Percentiles rank a stretch among this genome's conserved stretches.
These are phyloP conservation scores for Salvelinus fontinalis DNA, from an alignment of 2,113 vertebrate species.

Conservation along the genomic window DNA sequence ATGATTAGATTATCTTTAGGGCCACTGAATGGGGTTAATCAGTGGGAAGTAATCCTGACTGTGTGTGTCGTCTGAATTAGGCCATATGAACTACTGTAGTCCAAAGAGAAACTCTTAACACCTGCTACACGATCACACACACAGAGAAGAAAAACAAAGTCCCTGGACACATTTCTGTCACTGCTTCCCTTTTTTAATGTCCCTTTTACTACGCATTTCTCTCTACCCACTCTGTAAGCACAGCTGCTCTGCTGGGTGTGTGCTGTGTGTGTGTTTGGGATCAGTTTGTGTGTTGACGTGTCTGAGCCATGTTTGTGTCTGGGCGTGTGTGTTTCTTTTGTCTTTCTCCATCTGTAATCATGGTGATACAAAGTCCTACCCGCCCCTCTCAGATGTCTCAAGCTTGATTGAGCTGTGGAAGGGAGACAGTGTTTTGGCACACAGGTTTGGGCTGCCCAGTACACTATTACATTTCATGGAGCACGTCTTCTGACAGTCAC, in stretches of 20 bases:
- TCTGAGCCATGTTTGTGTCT: constrained; percentile 51
- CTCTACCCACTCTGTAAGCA: constrained; percentile 52
- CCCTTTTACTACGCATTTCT: constrained; percentile 61
- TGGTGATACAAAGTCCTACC: constrained; percentile 29
- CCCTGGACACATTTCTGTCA: constrained; percentile 67
- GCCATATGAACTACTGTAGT: background rate
- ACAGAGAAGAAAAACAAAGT: constrained; percentile 47
- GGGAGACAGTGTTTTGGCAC: constrained; percentile 52
- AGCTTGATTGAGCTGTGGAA: constrained; percentile 57
- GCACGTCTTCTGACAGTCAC: too few relatives aligned
- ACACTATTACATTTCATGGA: too few relatives aligned
- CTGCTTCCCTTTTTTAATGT: constrained; percentile 60
- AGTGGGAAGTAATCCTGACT: constrained; percentile 73
- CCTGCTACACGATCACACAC: constrained; percentile 8
- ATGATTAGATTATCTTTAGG: constrained; percentile 79
- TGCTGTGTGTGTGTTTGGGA: constrained; percentile 34
- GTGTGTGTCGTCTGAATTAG: background rate
- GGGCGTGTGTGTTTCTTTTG: constrained; percentile 45
- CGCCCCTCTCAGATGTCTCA: constrained; percentile 18
- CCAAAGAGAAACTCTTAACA: too few relatives aligned
- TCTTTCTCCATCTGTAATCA: constrained; percentile 39
- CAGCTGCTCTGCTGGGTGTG: constrained; percentile 62
- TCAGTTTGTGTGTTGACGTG: constrained; percentile 30
- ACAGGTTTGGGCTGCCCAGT: background rate
- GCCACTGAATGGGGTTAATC: constrained; percentile 75